Evolutionary conservation across 2,797 vertebrate genomes (phyloP), one percentile per base, ranked within the genome.

Genomic region (Spheniscus humboldti): DNA sequence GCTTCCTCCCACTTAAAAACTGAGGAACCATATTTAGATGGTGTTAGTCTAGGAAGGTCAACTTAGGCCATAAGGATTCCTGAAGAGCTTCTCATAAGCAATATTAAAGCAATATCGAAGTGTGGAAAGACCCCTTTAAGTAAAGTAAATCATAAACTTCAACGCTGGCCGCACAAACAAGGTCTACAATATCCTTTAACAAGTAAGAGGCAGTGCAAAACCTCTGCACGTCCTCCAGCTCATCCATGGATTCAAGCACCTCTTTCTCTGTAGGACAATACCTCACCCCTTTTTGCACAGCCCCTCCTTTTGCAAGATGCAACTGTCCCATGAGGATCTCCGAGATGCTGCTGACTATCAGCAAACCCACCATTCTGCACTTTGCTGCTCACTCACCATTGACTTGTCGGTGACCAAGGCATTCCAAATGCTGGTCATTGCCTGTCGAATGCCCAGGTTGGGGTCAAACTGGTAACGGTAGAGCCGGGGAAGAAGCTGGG

Each of bases 371-470:
- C 7, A 6, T 3, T 11, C 20, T 12, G 3, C 60, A 31, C 17
- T 64, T 43, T 14, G 25, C 10, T 52, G 17, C 39, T 90, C 52
- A 98, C 98, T 97, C 98, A 99, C 99, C 96, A 97, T 97, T 0
- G 98, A 98, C 96, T 99, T 99, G 96, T 99, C 99, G 0, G 99
- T 99, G 95, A 99, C 99, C 76, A 99, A 87, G 0, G 99, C 99
- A 52, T 99, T 99, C 99, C 99, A 99, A 98, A 99, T 99, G 98
- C 99, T 99, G 73, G 99, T 99, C 99, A 99, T 99, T 67, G 99
- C 99, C 96, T 99, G 99, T 50, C 99, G 99, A 96, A 99, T 99
- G 91, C 98, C 98, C 97, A 99, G 97, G 97, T 99, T 99, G 73
- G 99, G 99, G 95, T 99, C 99, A 98, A 99, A 99, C 97, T 99